Base-by-base conservation (phyloP, 1,140 invertebrate genomes). In the Ericerus pela region DNA sequence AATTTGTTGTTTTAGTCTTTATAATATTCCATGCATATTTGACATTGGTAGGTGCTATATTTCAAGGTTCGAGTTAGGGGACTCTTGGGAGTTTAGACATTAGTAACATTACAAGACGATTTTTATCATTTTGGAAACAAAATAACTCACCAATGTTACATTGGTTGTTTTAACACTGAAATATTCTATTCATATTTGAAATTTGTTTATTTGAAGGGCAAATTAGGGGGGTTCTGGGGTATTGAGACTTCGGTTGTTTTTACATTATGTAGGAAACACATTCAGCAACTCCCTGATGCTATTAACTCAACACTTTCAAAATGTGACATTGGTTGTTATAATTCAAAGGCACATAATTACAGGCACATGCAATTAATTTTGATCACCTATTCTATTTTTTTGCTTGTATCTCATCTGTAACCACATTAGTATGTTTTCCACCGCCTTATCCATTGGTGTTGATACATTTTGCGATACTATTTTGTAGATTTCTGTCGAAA, bases 371-470 rank as follows among this genome's bases (percentile, higher is more conserved):
- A 20, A 41, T 16, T n/a, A 6, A n/a, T 6, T n/a, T n/a, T 22
- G 56, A 38, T 58, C 51, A 55, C 36, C 56, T 27, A 14, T 38
- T 31, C 51, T 36, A 29, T 55, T 43, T 43, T 47, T 53, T 51
- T 55, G 53, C n/a, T 55, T 33, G 38, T 61, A 64, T 33, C 54
- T 61, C 3, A 57, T 58, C 18, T 64, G 63, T 5, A 64, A 29
- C 63, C 63, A 64, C n/a, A 47, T 38, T 10, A 64, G 54, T n/a
- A 64, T 63, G 12, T 60, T 51, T 33, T 64, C 61, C 2, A 64
- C 63, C 11, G 63, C 62, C 26, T 61, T 58, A 14, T 64, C 62
- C 58, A 56, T 58, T 2, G 57, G 52, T 11, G 51, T 56, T 3
- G 55, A 51, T 6, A 53, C 52, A 22, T 54, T 58, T 28, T 54